Conservation (phyloP, 2,797 vertebrate genomes). For the Schizopygopsis malacanthus region DNA sequence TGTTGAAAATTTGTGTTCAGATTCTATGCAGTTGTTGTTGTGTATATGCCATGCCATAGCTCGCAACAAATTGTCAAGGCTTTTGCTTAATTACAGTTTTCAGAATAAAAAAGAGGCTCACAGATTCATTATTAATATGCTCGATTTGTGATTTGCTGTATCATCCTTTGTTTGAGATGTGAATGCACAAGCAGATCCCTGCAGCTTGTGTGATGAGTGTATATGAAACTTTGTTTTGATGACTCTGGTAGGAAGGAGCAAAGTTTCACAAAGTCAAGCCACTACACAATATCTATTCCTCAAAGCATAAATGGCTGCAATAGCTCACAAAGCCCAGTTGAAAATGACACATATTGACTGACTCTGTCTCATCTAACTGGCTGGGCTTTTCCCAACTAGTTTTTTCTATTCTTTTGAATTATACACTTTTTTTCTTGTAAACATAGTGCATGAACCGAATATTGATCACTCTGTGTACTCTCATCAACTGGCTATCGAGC, state of each 20-base stretch:
- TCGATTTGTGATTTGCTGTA: not conserved
- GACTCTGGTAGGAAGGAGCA: not conserved
- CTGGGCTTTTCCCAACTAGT: conserved; percentile 25
- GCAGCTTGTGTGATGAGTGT: not conserved
- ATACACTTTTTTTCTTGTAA: not conserved
- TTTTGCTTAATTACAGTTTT: not conserved
- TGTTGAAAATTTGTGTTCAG: not conserved
- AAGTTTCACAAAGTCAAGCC: not conserved
- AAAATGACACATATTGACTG: conserved; percentile 34
- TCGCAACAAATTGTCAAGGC: not conserved
- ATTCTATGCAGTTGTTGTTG: not conserved
- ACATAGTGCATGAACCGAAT: conserved; percentile 12
- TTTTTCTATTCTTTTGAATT: conserved; percentile 21
- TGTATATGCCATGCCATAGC: not conserved
- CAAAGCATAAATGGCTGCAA: not conserved
- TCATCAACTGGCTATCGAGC: conserved; percentile 49
- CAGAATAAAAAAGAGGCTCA: not conserved
- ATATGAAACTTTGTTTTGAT: not conserved
- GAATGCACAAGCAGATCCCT: not conserved
- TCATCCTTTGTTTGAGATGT: not conserved
- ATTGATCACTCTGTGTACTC: conserved; percentile 46
- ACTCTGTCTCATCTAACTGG: conserved; percentile 21
- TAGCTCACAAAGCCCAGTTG: conserved; percentile 1
- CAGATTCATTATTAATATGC: not conserved
- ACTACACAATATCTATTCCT: not conserved